Base-by-base conservation (phyloP, 2,888 invertebrate species). In the Lymantria monacha region DNA sequence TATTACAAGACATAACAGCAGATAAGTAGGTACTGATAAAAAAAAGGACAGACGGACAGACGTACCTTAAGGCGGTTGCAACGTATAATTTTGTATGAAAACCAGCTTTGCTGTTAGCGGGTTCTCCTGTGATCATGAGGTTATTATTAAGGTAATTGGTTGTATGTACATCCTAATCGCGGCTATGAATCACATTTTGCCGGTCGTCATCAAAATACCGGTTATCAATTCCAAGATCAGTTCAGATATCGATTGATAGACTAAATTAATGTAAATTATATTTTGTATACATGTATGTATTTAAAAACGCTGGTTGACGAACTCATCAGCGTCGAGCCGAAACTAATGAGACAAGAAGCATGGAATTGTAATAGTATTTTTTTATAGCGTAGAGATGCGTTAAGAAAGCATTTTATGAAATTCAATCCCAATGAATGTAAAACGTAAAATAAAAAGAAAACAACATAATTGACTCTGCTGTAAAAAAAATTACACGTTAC, bases 1-100 rank as follows among this genome's bases (percentile, higher is more conserved):
- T 48, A 55, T 59, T 48, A 49, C 58, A 57, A 59, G 63, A 53
- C 22, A 53, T 13, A 22, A 45, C 22, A 42, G 38, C 22, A 54
- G 52, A 49, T 63, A 63, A 67, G 64, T 69, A 66, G 70, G 67
- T 62, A 69, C 64, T 62, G 67, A 64, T 62, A 69, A 67, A 69
- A 68, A 22, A 66, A 69, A 55, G 55, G 22, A 58, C 47, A 40
- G 48, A 54, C 48, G 47, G 51, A 57, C 61, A 53, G 59, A 61
- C 64, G 49, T 58, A 55, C 56, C 66, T 57, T 46, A 63, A 66
- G 70, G 69, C 66, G 49, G 40, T 46, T 42, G 43, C 22, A 68
- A 61, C 57, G 48, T 70, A 59, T 66, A 70, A 70, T 69, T 69
- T 69, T 47, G 55, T 57, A 58, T 59, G 64, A 63, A 63, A 65